These are phyloP conservation scores for Eristalis arbustorum DNA, from an alignment of 2,888 invertebrate genomes.

Conservation along the genomic window DNA sequence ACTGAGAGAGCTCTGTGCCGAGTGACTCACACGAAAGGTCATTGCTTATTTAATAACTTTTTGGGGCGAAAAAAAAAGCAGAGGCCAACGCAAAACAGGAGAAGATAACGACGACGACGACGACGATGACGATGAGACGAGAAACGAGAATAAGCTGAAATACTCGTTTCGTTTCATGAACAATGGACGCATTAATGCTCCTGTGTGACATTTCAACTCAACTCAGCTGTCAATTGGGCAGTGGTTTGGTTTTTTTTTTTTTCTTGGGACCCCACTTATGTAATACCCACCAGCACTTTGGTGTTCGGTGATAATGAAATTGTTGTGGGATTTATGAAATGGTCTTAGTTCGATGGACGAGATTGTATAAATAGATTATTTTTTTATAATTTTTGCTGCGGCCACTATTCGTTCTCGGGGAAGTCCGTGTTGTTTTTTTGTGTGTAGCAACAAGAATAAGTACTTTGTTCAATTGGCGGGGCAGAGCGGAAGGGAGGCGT, in stretches of 20 bases:
- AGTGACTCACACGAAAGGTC: slow-evolving; percentile 56
- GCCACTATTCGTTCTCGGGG: not conserved
- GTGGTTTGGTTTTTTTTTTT: not conserved
- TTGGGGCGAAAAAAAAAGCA: not conserved
- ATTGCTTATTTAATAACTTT: slow-evolving; percentile 44
- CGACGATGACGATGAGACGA: not conserved
- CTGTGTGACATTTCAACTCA: slow-evolving; percentile 14
- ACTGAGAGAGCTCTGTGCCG: not conserved
- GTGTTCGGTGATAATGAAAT: not conserved
- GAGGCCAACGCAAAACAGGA: not conserved
- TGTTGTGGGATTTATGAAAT: not conserved
- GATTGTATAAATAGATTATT: not conserved
- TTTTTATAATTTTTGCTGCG: not conserved
- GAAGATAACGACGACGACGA: not conserved
- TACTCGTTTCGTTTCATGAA: not conserved
- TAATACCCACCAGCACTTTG: not conserved
- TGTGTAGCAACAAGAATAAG: not conserved
- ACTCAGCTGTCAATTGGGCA: not conserved
- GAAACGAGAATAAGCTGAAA: not conserved
- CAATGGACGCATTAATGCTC: slow-evolving; percentile 1
- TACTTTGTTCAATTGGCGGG: not conserved
- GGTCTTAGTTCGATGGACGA: not conserved
- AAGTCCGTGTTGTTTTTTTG: not conserved
- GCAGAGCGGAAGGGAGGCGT: not conserved
- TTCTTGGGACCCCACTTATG: not conserved